These are phyloP conservation scores for Oegoconia quadripuncta DNA, from an alignment of 2,888 invertebrate species.

Conservation along the genomic window DNA sequence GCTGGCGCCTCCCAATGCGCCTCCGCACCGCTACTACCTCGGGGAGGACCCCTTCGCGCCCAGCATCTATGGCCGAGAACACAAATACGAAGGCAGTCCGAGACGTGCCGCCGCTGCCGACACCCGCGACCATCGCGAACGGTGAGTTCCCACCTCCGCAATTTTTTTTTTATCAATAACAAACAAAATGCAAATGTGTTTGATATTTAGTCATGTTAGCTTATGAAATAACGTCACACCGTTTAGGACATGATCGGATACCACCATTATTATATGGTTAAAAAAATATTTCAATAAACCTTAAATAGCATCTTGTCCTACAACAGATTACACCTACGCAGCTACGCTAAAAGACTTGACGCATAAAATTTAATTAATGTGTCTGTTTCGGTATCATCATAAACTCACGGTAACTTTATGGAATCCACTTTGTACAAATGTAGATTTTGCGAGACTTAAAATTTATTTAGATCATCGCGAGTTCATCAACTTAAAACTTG, in stretches of 20 bases:
- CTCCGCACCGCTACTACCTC: slow-evolving; percentile 88
- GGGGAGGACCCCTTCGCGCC: slow-evolving; percentile 93
- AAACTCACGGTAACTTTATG: slow-evolving; percentile 47
- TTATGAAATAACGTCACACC: background rate
- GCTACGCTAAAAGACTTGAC: slow-evolving; percentile 46
- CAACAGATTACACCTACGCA: slow-evolving; percentile 42
- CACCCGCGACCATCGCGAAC: slow-evolving; percentile 65
- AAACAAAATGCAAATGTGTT: slow-evolving; percentile 2
- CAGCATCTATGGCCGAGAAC: slow-evolving; percentile 90
- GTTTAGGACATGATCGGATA: background rate
- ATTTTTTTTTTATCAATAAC: slow-evolving; percentile 3
- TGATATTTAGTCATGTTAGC: background rate
- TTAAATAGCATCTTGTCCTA: slow-evolving; percentile 66
- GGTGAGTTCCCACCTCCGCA: slow-evolving; percentile 52
- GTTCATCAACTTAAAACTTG: background rate
- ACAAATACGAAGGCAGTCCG: slow-evolving; percentile 87
- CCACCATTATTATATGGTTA: slow-evolving; percentile 19
- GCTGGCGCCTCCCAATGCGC: slow-evolving; percentile 69
- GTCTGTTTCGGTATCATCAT: slow-evolving; percentile 52
- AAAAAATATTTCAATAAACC: slow-evolving; percentile 45
- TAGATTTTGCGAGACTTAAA: background rate
- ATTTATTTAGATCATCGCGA: background rate
- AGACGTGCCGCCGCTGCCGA: slow-evolving; percentile 63
- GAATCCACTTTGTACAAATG: slow-evolving; percentile 11
- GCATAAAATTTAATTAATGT: slow-evolving; percentile 59